Percentiles rank a stretch among this genome's conserved stretches.
These are phyloP conservation scores for Ceyx melanurus DNA, from an alignment of 2,113 vertebrate species.

Conservation along the genomic window DNA sequence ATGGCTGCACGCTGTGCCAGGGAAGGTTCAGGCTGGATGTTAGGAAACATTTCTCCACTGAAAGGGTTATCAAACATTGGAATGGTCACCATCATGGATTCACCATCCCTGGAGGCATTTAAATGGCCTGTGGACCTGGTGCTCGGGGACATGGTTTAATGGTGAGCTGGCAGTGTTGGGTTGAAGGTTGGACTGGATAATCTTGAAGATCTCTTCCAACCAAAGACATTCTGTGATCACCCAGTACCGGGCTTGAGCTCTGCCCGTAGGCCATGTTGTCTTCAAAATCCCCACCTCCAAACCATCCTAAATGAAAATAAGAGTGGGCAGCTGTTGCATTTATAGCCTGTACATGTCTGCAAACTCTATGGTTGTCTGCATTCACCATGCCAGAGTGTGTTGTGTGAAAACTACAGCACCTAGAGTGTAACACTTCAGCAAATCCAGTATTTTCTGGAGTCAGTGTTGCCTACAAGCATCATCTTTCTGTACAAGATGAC, in stretches of 20 bases:
- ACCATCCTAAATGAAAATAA: background rate
- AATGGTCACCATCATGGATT: too few species aligned
- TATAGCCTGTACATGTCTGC: background rate
- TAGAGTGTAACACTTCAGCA: background rate
- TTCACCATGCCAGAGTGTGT: background rate
- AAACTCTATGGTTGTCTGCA: background rate
- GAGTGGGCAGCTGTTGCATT: background rate
- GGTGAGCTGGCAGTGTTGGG: too few species aligned
- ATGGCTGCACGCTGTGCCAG: too few species aligned
- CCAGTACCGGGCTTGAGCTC: background rate
- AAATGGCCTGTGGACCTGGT: too few species aligned
- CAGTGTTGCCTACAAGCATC: rapidly evolving
- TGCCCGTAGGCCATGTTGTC: rapidly evolving
- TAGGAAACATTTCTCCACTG: too few species aligned
- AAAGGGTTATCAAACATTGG: too few species aligned
- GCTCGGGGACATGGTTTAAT: too few species aligned
- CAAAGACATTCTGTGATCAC: too few species aligned
- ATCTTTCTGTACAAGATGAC: background rate
- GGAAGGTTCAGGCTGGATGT: too few species aligned
- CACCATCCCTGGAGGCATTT: too few species aligned
- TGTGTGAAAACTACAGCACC: background rate
- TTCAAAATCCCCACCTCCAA: background rate
- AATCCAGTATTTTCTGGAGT: background rate
- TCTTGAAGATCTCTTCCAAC: too few species aligned
- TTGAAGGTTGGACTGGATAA: too few species aligned